Evolutionary conservation across 2,888 invertebrate genomes (phyloP), one percentile per base, ranked within the genome.

Genomic region (Drosophila diplacantha): DNA sequence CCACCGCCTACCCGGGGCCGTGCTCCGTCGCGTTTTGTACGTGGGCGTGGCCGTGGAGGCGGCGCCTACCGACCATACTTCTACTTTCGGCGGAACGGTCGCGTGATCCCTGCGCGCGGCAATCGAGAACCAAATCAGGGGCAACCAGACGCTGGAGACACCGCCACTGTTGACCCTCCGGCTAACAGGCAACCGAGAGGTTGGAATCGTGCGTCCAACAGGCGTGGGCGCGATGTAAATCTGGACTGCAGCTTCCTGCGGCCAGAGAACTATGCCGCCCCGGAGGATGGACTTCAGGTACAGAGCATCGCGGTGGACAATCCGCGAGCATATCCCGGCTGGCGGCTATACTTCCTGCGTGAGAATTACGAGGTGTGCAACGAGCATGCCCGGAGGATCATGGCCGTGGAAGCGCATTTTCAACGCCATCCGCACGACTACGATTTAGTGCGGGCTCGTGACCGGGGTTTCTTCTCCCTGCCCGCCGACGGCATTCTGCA

Each of bases 291-390:
- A 0, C 41, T 77, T 4, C 71, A 81, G 31, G 71, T 83, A 9
- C 76, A 75, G 47, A 75, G 76, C 39, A 38, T 86, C 1, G 60
- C 75, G 4, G 79, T 83, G 9, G 76, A 84, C 22, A 81, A 80
- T 39, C 82, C 82, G 0, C n/a, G 29, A 3, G 63, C 90, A 6
- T 93, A 93, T 85, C 90, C 91, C 72, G 92, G 93, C 20, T 96
- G 96, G 94, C 92, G 92, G 71, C 88, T 94, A 9, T 96, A 96
- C 88, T 94, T 96, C 86, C 91, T 93, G 35, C 90, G 91, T 55
- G 92, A 93, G 90, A 90, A 87, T 50, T 91, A 88, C 63, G 84
- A 84, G 60, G 89, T 90, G 14, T 88, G 89, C 31, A 90, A 90
- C 11, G 85, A 88, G 1, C 86, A 90, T 18, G 87, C 90, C 6